Percentiles rank a stretch among this genome's conserved stretches.
phyloP scores from a whole-genome alignment of 2,113 vertebrate genomes.

The Rafetus swinhoei region DNA sequence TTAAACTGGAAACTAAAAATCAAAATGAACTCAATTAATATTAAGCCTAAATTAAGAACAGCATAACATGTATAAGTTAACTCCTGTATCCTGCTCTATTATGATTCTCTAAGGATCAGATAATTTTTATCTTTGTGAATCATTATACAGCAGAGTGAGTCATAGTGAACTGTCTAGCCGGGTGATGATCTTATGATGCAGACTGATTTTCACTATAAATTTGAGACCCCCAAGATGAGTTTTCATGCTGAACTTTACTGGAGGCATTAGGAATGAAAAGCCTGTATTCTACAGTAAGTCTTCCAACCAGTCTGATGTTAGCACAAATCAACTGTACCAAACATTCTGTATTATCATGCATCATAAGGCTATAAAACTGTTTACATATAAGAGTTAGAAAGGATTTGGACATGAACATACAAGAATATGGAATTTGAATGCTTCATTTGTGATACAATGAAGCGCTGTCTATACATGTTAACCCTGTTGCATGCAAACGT shows the following conservation, averaged over 20 bases:
- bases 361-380: not conserved
- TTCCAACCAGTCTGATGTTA: not conserved
- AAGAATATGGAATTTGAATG: not conserved
- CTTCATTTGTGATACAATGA: not conserved
- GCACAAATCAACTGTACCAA: not conserved
- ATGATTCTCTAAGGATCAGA: not conserved
- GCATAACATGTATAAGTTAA: not conserved
- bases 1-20: not conserved
- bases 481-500: not conserved
- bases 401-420: not conserved
- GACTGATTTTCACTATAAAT: not conserved
- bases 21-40: not conserved
- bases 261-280: not conserved
- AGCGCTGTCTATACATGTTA: not conserved
- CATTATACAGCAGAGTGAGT: not conserved
- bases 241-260: not conserved
- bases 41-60: not conserved
- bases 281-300: fast-evolving
- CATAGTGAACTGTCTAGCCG: not conserved
- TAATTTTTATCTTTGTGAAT: not conserved
- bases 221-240: not conserved
- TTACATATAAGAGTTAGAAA: too few relatives aligned
- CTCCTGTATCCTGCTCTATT: not conserved
- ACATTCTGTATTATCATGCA: not conserved
- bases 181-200: not conserved